phyloP scores from a whole-genome alignment of 2,888 invertebrate genomes.

The Nemapogon koenigi region DNA sequence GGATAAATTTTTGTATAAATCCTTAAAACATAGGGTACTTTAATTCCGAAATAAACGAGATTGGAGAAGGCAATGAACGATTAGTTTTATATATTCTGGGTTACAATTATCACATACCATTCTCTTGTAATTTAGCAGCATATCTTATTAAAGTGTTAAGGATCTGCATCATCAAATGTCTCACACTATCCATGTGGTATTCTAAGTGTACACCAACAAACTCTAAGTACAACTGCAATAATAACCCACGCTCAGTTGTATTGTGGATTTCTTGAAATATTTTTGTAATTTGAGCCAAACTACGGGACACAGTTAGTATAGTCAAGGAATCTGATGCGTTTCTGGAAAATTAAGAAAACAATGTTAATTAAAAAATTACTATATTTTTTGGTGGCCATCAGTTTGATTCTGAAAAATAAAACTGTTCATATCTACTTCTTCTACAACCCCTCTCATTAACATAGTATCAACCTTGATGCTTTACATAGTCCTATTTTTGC shows the following conservation, averaged over 20 bases:
- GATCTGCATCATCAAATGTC: constrained; percentile 62
- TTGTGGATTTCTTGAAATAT: constrained; percentile 17
- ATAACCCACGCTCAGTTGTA: constrained; percentile 16
- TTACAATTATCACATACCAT: constrained; percentile 28
- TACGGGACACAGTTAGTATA: constrained; percentile 32
- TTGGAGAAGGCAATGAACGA: too few relatives aligned
- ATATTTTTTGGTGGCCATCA: too few relatives aligned
- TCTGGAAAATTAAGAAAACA: constrained; percentile 22
- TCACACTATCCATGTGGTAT: constrained; percentile 70
- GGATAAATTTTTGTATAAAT: too few relatives aligned
- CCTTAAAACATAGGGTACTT: too few relatives aligned
- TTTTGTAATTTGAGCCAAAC: constrained; percentile 33
- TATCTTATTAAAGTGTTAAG: constrained; percentile 30
- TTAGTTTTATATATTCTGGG: too few relatives aligned
- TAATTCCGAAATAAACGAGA: too few relatives aligned
- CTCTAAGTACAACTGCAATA: constrained; percentile 25
- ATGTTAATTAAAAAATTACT: too few relatives aligned
- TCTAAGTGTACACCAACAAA: constrained; percentile 68
- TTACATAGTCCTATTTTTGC: too few relatives aligned
- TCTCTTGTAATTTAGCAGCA: constrained; percentile 24
- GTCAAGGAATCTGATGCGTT: constrained; percentile 36
- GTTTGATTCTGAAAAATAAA: too few relatives aligned
- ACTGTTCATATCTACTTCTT: too few relatives aligned
- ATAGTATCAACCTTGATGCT: too few relatives aligned
- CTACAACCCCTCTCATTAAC: too few relatives aligned